phyloP scores from a whole-genome alignment of 2,888 invertebrate species.

The Cryptocephalus primarius region DNA sequence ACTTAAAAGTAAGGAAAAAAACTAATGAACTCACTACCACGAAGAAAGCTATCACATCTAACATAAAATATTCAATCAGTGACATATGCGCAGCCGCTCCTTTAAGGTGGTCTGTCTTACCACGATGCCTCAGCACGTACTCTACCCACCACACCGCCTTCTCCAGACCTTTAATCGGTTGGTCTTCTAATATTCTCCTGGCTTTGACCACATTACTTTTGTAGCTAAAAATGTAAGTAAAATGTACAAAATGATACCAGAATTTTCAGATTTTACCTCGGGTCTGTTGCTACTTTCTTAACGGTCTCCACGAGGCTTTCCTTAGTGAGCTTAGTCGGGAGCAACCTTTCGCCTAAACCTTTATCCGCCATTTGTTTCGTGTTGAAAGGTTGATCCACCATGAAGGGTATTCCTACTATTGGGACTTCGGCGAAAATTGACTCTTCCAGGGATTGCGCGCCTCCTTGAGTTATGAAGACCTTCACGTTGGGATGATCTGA shows the following conservation, averaged over 20 bases:
- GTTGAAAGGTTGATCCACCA: constrained; percentile 24
- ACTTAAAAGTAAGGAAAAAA: too few relatives aligned
- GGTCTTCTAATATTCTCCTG: constrained; percentile 2
- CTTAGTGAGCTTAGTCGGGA: constrained; percentile 18
- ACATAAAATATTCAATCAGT: constrained; percentile 35
- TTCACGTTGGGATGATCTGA: constrained; percentile 25
- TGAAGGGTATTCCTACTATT: constrained; percentile 24
- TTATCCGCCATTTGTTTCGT: constrained; percentile 13
- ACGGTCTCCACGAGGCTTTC: constrained; percentile 17
- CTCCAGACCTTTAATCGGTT: constrained; percentile 1
- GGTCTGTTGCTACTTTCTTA: constrained; percentile 20
- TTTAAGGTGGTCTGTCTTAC: constrained; percentile 35
- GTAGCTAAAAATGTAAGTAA: constrained; percentile 7
- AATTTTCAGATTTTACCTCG: too few relatives aligned
- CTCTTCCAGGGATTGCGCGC: constrained; percentile 25
- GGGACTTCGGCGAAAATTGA: constrained; percentile 21
- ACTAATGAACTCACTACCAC: too few relatives aligned
- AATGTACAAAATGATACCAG: too few relatives aligned
- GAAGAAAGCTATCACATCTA: constrained; percentile 27
- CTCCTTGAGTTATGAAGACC: constrained; percentile 23
- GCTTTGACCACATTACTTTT: constrained; percentile 13
- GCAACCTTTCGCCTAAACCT: constrained; percentile 17
- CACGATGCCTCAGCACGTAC: constrained; percentile 16
- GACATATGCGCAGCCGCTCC: constrained; percentile 37
- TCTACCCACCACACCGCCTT: constrained; percentile 3